Evolutionary conservation across 2,113 vertebrate genomes (phyloP).

Genomic region (Egretta garzetta): DNA sequence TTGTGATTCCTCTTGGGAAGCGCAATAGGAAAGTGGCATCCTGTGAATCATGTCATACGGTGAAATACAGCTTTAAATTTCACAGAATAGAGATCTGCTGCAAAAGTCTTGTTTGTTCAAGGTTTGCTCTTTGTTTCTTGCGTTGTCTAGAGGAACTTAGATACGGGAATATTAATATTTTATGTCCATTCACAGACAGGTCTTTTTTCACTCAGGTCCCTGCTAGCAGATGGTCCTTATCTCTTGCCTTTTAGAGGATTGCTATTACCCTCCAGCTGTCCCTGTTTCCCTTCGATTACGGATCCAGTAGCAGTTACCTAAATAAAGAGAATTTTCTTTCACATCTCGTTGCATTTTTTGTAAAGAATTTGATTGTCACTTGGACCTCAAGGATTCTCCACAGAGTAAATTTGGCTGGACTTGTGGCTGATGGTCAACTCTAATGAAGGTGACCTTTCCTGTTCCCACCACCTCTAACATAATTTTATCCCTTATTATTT

Average conservation of each 20-base stretch:
- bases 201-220: slow-evolving; percentile 36
- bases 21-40: background rate
- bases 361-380: background rate
- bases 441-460: background rate
- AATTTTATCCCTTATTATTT: background rate
- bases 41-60: background rate
- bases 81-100: background rate
- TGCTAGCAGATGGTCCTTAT: slow-evolving; percentile 60
- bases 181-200: slow-evolving; percentile 27
- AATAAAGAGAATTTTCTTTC: background rate
- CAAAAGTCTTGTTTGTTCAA: background rate
- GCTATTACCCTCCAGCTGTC: slow-evolving; percentile 5
- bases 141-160: background rate
- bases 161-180: slow-evolving; percentile 54
- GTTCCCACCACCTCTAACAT: background rate
- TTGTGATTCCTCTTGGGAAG: background rate
- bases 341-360: background rate
- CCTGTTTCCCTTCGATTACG: background rate
- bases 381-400: background rate
- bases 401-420: background rate
- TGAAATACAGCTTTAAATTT: background rate
- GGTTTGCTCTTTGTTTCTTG: slow-evolving; percentile 11
- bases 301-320: background rate
- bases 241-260: slow-evolving; percentile 1
- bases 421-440: background rate